Percentiles rank a stretch among this genome's conserved stretches.
phyloP scores from a whole-genome alignment of 2,888 invertebrate genomes.

The Campoplex capitator region DNA sequence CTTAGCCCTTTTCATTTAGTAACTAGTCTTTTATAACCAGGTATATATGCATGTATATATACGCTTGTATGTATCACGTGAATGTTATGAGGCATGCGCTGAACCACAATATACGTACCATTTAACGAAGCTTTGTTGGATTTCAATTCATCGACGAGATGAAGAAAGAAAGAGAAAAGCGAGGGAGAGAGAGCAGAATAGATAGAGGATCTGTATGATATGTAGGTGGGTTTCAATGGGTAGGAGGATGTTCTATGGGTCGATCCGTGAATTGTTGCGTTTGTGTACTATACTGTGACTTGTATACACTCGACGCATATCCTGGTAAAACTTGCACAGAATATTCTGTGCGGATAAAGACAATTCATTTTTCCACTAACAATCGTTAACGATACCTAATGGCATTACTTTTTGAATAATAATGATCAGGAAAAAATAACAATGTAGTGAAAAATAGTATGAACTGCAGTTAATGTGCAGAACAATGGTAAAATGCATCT shows the following conservation, averaged over 20 bases:
- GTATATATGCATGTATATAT: not conserved
- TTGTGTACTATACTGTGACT: conserved; percentile 69
- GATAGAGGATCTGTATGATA: conserved; percentile 56
- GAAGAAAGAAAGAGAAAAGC: conserved; percentile 3
- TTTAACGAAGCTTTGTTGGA: conserved; percentile 81
- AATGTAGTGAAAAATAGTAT: not conserved
- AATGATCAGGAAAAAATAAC: not conserved
- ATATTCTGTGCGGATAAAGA: conserved; percentile 38
- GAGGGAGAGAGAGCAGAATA: conserved; percentile 19
- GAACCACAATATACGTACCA: conserved; percentile 48
- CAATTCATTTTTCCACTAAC: conserved; percentile 7
- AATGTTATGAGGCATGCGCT: conserved; percentile 35
- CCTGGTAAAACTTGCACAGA: conserved; percentile 42
- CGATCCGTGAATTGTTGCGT: conserved; percentile 71
- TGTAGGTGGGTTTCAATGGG: conserved; percentile 44
- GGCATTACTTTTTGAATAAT: not conserved
- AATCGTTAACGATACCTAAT: not conserved
- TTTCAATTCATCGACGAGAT: conserved; percentile 77
- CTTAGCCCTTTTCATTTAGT: conserved; percentile 29
- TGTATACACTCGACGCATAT: conserved; percentile 60
- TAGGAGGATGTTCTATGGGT: conserved; percentile 61
- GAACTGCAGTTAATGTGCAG: not conserved
- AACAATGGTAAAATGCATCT: not conserved
- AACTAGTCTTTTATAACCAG: conserved; percentile 6
- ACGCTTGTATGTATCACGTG: not conserved